Percentiles rank a stretch among this genome's conserved stretches.
These are phyloP conservation scores for Caenorhabditis japonica DNA, from an alignment of 2,888 invertebrate genomes.

Conservation along the genomic window DNA sequence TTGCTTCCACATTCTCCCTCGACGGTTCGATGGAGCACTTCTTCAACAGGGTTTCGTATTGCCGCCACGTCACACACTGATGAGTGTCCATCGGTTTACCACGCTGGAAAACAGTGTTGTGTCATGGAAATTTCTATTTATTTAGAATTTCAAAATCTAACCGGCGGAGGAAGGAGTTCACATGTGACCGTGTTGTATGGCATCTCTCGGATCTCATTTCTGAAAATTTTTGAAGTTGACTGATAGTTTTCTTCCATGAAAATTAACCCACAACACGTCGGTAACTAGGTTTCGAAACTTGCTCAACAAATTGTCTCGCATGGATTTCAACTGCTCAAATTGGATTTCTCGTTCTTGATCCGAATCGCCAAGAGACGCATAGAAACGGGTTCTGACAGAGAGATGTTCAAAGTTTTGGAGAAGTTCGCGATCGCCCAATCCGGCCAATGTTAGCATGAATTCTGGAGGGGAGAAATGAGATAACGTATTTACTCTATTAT, in stretches of 20 bases:
- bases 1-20: conserved; percentile 41
- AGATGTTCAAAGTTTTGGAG: conserved; percentile 13
- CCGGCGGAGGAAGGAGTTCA: conserved; percentile 35
- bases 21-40: conserved; percentile 23
- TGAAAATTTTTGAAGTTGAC: conserved; percentile 18
- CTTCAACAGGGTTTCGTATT: conserved; percentile 34
- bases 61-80: conserved; percentile 39
- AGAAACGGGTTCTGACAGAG: conserved; percentile 4
- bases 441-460: conserved; percentile 23
- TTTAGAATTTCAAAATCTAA: conserved; percentile 7
- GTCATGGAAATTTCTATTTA: neutral
- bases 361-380: conserved; percentile 18
- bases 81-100: conserved; percentile 30
- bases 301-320: conserved; percentile 5
- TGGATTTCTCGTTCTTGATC: conserved; percentile 7
- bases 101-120: conserved; percentile 24
- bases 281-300: conserved; percentile 25
- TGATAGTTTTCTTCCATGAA: neutral
- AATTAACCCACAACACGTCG: conserved; percentile 30
- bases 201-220: conserved; percentile 51
- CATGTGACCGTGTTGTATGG: conserved; percentile 24
- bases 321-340: conserved; percentile 15
- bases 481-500: too few species aligned
- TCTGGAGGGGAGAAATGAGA: conserved; percentile 7
- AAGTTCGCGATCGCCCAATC: conserved; percentile 16